phyloP scores from a whole-genome alignment of 2,113 vertebrate species.

The Perca flavescens region DNA sequence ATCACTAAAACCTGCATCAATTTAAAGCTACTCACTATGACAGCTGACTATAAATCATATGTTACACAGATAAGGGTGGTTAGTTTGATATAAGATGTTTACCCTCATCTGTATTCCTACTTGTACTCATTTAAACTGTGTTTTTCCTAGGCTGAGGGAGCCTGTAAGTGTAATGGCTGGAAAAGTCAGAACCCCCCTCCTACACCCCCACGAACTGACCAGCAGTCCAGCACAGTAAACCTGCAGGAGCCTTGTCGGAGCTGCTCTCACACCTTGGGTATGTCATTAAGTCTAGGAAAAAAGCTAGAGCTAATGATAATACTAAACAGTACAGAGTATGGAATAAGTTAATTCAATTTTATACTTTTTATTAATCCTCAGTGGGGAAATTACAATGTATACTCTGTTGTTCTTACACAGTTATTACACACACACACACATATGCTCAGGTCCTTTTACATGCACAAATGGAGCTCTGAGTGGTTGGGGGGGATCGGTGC shows the following conservation, averaged over 20 bases:
- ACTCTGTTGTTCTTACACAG: too few species aligned
- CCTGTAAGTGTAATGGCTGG: conserved; percentile 99
- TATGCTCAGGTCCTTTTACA: too few species aligned
- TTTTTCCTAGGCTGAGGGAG: conserved; percentile 90
- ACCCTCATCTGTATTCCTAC: neutral
- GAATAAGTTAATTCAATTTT: too few species aligned
- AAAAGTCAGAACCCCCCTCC: conserved; percentile 97
- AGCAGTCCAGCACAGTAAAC: conserved; percentile 89
- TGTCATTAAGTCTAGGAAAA: conserved; percentile 29
- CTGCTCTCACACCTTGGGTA: conserved; percentile 95
- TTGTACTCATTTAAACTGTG: neutral
- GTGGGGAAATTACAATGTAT: too few species aligned
- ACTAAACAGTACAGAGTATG: neutral
- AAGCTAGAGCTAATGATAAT: neutral
- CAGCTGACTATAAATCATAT: neutral
- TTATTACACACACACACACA: too few species aligned
- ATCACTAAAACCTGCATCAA: too few species aligned
- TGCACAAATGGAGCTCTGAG: too few species aligned
- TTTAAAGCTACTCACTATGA: neutral
- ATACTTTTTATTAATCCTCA: too few species aligned
- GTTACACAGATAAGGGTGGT: neutral
- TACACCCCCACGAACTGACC: conserved; percentile 92
- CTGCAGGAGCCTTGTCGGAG: conserved; percentile 95
- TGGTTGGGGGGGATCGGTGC: too few species aligned
- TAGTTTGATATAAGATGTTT: neutral